Evolutionary conservation across 2,888 invertebrate genomes (phyloP).

Genomic region (Stenodema calcarata): DNA sequence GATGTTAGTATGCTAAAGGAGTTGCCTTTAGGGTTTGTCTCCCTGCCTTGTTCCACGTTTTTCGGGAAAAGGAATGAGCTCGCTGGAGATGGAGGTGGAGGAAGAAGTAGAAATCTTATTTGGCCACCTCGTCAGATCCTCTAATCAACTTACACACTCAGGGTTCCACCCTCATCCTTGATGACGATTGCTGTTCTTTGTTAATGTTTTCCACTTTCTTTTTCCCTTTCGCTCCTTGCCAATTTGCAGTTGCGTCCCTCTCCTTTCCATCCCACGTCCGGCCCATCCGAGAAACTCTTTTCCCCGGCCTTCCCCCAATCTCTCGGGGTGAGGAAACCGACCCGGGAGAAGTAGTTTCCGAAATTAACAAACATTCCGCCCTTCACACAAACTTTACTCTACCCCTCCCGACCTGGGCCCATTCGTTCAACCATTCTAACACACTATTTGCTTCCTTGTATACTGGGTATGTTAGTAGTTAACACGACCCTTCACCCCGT

Average conservation of each 20-base stretch:
- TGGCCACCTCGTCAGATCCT: conserved; percentile 50
- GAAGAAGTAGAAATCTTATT: conserved; percentile 43
- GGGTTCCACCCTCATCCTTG: conserved; percentile 36
- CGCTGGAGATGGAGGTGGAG: not conserved
- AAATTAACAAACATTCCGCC: conserved; percentile 40
- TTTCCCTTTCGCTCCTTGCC: conserved; percentile 47
- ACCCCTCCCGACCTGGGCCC: not conserved
- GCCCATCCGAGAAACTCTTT: not conserved
- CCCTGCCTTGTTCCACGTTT: not conserved
- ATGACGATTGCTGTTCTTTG: conserved; percentile 53
- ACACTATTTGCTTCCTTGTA: not conserved
- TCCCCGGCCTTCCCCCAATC: not conserved
- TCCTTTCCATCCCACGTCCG: not conserved
- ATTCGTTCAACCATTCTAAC: conserved; percentile 2
- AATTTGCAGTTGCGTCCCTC: conserved; percentile 50
- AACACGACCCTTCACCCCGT: not conserved
- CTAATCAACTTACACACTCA: conserved; percentile 51
- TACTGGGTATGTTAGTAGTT: conserved; percentile 2
- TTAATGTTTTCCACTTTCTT: conserved; percentile 52
- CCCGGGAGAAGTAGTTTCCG: conserved; percentile 12
- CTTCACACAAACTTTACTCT: conserved; percentile 6
- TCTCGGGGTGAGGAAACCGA: not conserved
- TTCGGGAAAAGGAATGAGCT: conserved; percentile 25
- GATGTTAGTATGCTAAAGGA: conserved; percentile 50
- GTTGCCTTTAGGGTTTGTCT: conserved; percentile 43